These are phyloP conservation scores for Platorchestia sp. DNA, from an alignment of 1,140 invertebrate genomes.

Conservation along the genomic window DNA sequence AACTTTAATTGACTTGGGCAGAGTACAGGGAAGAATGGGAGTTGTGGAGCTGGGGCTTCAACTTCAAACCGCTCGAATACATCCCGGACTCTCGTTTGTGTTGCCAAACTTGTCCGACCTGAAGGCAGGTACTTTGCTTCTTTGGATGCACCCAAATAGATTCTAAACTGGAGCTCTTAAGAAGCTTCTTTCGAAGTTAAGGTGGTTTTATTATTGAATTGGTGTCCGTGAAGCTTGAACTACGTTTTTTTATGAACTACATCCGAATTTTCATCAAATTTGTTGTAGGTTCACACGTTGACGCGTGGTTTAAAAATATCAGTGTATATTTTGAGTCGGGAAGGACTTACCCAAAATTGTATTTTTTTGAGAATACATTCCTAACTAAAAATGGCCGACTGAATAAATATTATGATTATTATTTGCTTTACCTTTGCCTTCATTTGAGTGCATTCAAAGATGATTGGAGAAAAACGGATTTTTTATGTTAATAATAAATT, in stretches of 20 bases:
- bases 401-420: no score
- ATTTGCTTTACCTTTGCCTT: no score
- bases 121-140: neutral
- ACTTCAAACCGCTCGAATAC: neutral
- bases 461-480: no score
- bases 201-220: neutral
- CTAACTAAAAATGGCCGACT: no score
- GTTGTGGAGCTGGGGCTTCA: neutral
- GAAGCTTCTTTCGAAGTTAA: neutral
- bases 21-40: slow-evolving; percentile 21
- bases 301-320: no score
- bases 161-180: neutral
- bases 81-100: neutral
- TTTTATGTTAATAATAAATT: no score
- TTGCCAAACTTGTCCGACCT: slow-evolving; percentile 5
- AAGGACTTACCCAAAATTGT: no score
- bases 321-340: no score
- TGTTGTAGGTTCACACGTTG: no score
- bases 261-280: neutral
- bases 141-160: neutral
- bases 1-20: slow-evolving; percentile 36
- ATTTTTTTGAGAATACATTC: no score
- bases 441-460: no score
- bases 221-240: neutral
- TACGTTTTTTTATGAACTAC: neutral